Conservation (phyloP, 30 jellyfish, hydroid and myxozoan genomes). For the Morbakka virulenta region DNA sequence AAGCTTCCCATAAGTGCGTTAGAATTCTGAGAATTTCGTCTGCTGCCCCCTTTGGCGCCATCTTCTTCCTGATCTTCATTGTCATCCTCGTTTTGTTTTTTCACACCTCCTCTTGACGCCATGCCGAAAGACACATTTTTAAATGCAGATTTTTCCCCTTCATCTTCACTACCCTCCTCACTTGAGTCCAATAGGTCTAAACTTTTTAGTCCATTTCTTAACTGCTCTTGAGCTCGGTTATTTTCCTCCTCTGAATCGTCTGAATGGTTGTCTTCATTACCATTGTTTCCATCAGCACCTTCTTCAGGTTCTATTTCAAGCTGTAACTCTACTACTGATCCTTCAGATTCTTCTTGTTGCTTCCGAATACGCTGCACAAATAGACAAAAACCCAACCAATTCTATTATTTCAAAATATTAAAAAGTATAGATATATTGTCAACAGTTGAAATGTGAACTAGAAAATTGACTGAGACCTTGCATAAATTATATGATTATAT, state of each 20-base stretch:
- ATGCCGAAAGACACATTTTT: constrained; percentile 72
- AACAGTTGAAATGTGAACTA: no score
- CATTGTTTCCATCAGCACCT: constrained; percentile 29
- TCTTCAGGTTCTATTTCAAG: constrained; percentile 70
- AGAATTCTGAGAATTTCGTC: neutral
- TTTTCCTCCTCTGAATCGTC: constrained; percentile 57
- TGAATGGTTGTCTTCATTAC: constrained; percentile 24
- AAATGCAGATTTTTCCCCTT: constrained; percentile 54
- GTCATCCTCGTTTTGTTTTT: constrained; percentile 48
- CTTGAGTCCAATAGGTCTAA: constrained; percentile 59
- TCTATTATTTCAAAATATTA: neutral
- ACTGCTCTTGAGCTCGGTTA: constrained; percentile 84
- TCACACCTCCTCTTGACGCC: constrained; percentile 73
- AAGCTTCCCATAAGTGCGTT: neutral
- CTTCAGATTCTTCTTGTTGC: constrained; percentile 60
- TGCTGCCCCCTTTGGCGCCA: constrained; percentile 1
- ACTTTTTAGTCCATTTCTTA: constrained; percentile 78
- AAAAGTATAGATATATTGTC: no score
- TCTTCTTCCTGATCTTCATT: constrained; percentile 5
- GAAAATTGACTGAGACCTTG: no score
- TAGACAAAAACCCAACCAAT: neutral
- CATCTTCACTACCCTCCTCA: constrained; percentile 39
- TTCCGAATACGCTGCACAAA: constrained; percentile 38
- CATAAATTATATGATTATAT: no score
- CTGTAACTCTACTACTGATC: constrained; percentile 40